phyloP scores from a whole-genome alignment of 1,140 invertebrate species.

The Brachionus koreanus region DNA sequence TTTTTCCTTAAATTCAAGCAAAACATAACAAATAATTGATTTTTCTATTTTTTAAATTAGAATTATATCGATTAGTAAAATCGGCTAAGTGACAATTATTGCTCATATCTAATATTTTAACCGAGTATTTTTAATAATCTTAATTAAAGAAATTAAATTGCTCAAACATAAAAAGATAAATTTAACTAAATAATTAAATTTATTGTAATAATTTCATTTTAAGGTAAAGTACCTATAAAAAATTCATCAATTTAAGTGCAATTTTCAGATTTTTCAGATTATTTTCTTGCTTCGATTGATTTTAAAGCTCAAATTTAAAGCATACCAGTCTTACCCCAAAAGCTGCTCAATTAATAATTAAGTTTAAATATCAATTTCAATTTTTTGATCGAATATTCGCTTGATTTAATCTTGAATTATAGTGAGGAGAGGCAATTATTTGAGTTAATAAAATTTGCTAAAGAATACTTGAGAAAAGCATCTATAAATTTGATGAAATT shows the following conservation, averaged over 20 bases:
- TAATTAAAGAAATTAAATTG: not conserved
- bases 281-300: not conserved
- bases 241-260: constrained; percentile 22
- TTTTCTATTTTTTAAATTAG: too few relatives aligned
- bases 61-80: too few relatives aligned
- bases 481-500: not conserved
- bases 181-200: constrained; percentile 2
- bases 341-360: not conserved
- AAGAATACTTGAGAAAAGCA: not conserved
- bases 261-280: constrained; percentile 20
- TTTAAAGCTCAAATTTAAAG: not conserved
- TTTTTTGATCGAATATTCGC: constrained; percentile 29
- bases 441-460: constrained; percentile 19
- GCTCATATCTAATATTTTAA: not conserved
- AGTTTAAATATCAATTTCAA: constrained; percentile 21
- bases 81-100: not conserved
- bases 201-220: not conserved
- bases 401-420: constrained; percentile 7
- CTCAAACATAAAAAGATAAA: not conserved
- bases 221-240: not conserved
- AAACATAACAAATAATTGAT: too few relatives aligned
- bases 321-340: not conserved
- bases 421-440: not conserved
- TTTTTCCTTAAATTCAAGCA: too few relatives aligned
- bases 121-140: not conserved